Evolutionary conservation across 30 jellyfish, hydroid and myxozoan genomes (phyloP), one percentile per base, ranked within the genome.

Genomic region (Cassiopea xamachana): DNA sequence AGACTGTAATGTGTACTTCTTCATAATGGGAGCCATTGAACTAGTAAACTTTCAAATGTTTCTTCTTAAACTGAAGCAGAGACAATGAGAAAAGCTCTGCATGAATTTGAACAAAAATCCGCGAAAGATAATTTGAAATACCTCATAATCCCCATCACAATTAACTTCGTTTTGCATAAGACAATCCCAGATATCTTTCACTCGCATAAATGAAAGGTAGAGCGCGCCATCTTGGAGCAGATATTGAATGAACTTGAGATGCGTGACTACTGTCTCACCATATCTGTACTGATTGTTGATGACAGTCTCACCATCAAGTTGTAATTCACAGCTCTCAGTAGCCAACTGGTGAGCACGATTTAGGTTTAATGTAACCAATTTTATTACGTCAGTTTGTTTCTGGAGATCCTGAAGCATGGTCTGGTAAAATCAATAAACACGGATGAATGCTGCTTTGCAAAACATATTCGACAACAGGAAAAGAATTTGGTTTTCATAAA

Each of bases 81-180:
- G 39, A 27, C 39, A 27, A 27, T 27, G 39, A 27, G 39, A 27
- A 27, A 27, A 27, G 39, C 39, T 27, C 39, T 27, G 39, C 39
- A 27, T 27, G 39, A 27, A 27, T 27, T 27, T 27, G 39, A 27
- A 27, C 15, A 67, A 5, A 27, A 17, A 64, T 64, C 43, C 15
- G 15, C 74, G 15, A 64, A 4, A 64, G 15, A 64, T 9, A 9
- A 2, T 17, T 64, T 17, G 15, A 64, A 64, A 64, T 64, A 96
- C 99, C 97, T 96, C 99, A 72, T 58, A 92, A 86, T 92, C 98
- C n/a, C 98, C 99, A 17, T 92, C 97, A 90, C 99, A 96, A 90
- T 89, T 92, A 18, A 60, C 77, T 74, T 75, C 91, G 76, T 96
- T 95, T 82, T 84, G 75, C 98, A 96, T 89, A 49, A 96, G 93